A percentile compares a stretch with the other conserved stretches of the same genome.
Evolutionary conservation across 2,113 vertebrate genomes (phyloP).

Genomic region (Tetrao urogallus): DNA sequence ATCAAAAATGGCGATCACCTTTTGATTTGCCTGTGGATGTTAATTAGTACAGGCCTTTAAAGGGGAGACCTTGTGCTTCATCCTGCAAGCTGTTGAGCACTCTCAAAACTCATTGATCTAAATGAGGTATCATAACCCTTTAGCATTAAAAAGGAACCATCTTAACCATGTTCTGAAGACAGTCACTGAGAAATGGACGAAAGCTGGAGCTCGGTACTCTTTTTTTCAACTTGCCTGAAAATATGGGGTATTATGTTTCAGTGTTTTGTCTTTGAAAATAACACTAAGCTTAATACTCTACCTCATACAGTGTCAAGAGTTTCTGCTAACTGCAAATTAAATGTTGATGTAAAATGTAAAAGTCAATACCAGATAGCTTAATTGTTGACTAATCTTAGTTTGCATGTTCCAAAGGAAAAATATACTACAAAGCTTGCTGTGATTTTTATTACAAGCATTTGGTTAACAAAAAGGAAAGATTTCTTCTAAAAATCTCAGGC

Average conservation of each 20-base stretch:
- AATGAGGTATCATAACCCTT: not conserved
- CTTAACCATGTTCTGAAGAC: not conserved
- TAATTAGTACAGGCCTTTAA: not conserved
- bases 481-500: not conserved
- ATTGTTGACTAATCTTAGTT: not conserved
- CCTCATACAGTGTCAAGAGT: not conserved
- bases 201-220: not conserved
- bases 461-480: not conserved
- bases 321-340: not conserved
- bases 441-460: not conserved
- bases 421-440: not conserved
- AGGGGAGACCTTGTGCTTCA: not conserved
- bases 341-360: not conserved
- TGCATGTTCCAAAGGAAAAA: not conserved
- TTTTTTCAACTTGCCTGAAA: not conserved
- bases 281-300: not conserved
- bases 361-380: constrained; percentile 16
- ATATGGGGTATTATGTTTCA: not conserved
- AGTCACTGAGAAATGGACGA: not conserved
- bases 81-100: not conserved
- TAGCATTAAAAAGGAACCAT: fast-evolving
- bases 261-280: not conserved
- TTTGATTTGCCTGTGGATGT: not conserved
- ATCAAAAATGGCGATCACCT: not conserved
- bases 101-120: not conserved